A percentile compares a stretch with the other conserved stretches of the same genome.
Evolutionary conservation across 1,140 invertebrate species (phyloP).

Genomic region (Tachypleus tridentatus): DNA sequence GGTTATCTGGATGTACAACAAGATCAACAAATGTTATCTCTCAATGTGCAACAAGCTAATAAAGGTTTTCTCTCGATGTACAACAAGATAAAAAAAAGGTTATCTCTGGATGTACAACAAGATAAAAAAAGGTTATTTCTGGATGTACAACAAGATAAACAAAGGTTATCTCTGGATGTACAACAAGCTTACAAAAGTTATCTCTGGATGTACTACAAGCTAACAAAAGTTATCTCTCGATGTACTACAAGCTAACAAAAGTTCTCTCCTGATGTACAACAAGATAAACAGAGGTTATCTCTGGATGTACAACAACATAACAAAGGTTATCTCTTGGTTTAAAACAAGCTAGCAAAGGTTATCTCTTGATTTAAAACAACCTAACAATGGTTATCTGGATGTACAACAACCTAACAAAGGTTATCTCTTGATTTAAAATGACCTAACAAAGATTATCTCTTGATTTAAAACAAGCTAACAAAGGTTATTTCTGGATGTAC

Average conservation of each 20-base stretch:
- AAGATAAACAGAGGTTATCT: background rate
- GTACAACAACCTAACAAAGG: background rate
- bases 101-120: background rate
- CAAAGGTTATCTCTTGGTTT: background rate
- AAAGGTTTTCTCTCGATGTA: background rate
- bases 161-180: background rate
- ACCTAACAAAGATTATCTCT: no score
- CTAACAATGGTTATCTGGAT: background rate
- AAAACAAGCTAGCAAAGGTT: background rate
- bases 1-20: background rate
- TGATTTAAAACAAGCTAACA: no score
- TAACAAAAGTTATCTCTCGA: background rate
- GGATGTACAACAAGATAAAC: background rate
- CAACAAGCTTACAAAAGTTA: background rate
- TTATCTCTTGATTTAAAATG: no score
- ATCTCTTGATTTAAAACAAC: background rate
- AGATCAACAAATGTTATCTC: background rate
- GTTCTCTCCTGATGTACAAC: no score
- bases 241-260: background rate
- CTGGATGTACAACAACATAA: background rate
- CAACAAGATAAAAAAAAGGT: background rate
- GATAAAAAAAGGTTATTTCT: background rate
- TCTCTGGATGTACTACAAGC: no score
- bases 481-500: no score
- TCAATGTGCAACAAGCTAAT: background rate